Evolutionary conservation across 1,140 invertebrate species (phyloP), one percentile per base, ranked within the genome.

Genomic region (Plodia interpunctella): DNA sequence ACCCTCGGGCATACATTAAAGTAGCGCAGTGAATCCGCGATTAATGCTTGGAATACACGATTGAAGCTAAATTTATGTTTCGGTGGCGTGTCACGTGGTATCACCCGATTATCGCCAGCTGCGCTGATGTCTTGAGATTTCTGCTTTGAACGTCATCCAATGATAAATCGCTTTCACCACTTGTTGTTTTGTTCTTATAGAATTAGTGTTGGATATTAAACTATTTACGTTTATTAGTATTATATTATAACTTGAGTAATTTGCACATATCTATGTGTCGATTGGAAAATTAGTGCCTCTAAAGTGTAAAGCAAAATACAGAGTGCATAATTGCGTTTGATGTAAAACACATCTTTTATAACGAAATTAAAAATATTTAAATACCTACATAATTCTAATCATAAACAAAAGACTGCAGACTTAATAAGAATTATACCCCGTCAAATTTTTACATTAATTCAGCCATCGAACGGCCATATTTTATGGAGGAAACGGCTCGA

Each of bases 1-100:
- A 52, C 51, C 21, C 53, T 56, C 59, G 53, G 62, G 74, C 75
- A 78, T 83, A 80, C 70, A 83, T 86, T 85, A 80, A 83, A 87
- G 78, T 77, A 76, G 76, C 73, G 81, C 72, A 82, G 76, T 77
- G 76, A 80, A 82, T 77, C 80, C 79, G 73, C 84, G 84, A 87
- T 85, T 84, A 87, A 83, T 78, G 78, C 76, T 78, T 77, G 74
- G 74, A 68, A 72, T 72, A 68, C 59, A 73, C 80, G 79, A 83
- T 87, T 83, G 82, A 75, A 85, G 80, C 76, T 81, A 87, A 87
- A 87, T 87, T 83, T 87, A 85, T 83, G 80, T 83, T 78, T 78
- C 74, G 80, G 77, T 75, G 61, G 53, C 64, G 73, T 74, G 80
- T 76, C 80, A 75, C 60, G 68, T 74, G 78, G 73, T 74, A 78